Percentiles rank a stretch among this genome's conserved stretches.
These are phyloP conservation scores for Pomatorhinus ruficollis DNA, from an alignment of 2,113 vertebrate genomes.

Conservation along the genomic window DNA sequence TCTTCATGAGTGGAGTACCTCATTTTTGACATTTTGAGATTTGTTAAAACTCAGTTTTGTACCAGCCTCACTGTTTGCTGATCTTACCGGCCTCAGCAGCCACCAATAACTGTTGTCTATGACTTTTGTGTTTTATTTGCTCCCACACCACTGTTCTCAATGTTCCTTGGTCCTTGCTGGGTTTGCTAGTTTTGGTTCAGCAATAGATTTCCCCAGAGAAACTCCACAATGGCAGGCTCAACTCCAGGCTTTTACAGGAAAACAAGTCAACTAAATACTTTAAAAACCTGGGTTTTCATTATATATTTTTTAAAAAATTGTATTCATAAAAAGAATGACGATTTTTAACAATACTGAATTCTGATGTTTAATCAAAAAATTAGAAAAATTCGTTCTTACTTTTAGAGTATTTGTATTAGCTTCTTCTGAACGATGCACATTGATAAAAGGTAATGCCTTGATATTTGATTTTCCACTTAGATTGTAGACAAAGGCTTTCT, in stretches of 20 bases:
- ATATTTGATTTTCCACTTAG: background rate
- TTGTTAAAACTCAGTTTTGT: background rate
- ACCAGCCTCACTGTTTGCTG: background rate
- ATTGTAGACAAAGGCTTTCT: background rate
- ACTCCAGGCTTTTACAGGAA: background rate
- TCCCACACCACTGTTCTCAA: background rate
- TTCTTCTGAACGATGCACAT: background rate
- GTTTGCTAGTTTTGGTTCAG: background rate
- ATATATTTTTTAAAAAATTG: background rate
- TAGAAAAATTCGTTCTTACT: rapidly evolving
- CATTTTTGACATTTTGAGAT: background rate
- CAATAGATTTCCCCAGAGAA: background rate
- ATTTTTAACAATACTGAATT: background rate
- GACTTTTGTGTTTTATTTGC: background rate
- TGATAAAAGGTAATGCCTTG: background rate
- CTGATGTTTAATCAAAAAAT: background rate
- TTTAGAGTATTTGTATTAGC: background rate
- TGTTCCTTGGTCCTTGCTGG: background rate
- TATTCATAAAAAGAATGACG: background rate
- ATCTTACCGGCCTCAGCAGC: background rate
- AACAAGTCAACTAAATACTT: background rate
- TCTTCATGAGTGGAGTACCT: background rate
- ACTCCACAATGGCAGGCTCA: background rate
- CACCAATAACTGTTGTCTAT: background rate
- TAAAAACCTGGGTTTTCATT: rapidly evolving